Evolutionary conservation across 1,140 invertebrate species (phyloP).

Genomic region (Zaprionus lachaisei): DNA sequence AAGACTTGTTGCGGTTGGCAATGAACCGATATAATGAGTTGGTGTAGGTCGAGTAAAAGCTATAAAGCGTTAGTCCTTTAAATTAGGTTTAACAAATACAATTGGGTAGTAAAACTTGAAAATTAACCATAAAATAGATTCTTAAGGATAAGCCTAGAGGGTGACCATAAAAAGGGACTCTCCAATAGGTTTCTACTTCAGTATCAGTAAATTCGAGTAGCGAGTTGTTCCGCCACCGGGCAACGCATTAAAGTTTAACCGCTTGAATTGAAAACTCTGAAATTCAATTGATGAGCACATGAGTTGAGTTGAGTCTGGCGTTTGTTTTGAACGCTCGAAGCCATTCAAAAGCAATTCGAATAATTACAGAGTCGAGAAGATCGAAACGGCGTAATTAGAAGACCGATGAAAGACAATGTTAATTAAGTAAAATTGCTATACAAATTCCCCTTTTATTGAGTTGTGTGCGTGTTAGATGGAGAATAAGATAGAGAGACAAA

Average conservation of each 20-base stretch:
- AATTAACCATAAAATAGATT: neutral
- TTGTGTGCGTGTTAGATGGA: constrained; percentile 53
- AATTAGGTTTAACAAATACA: neutral
- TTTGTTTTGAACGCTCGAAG: constrained; percentile 20
- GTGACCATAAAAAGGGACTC: neutral
- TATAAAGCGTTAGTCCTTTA: neutral
- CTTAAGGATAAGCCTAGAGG: neutral
- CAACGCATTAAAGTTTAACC: constrained; percentile 1
- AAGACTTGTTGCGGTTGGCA: constrained; percentile 25
- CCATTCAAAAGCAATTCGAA: constrained; percentile 30
- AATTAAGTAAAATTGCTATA: constrained; percentile 73
- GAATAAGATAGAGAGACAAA: neutral
- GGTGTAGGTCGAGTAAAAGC: neutral
- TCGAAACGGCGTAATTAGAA: constrained; percentile 38
- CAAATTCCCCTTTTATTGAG: constrained; percentile 66
- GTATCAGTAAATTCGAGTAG: neutral
- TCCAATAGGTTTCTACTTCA: too few species aligned
- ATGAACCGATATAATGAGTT: neutral
- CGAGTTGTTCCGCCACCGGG: constrained; percentile 6
- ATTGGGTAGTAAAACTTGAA: neutral
- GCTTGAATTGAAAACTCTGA: neutral
- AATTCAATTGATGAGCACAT: neutral
- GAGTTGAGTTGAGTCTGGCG: neutral
- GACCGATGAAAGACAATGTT: constrained; percentile 36
- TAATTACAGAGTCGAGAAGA: constrained; percentile 37